A percentile compares a stretch with the other conserved stretches of the same genome.
Conservation (phyloP, 2,797 vertebrate species). For the Jordanella pulchra region DNA sequence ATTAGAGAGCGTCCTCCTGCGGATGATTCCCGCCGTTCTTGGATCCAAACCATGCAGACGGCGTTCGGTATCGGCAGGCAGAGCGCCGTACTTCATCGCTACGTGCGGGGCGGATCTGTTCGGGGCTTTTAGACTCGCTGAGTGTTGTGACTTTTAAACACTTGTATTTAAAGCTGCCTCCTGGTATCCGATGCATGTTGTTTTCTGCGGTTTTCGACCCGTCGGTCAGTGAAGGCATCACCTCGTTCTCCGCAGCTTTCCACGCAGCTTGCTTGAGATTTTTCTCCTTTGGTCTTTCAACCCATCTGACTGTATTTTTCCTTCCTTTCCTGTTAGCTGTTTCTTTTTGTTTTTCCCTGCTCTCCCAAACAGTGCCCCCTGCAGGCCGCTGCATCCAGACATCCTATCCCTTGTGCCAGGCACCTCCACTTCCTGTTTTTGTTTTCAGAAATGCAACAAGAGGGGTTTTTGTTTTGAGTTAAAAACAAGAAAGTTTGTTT, state of each 20-base stretch:
- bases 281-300: slow-evolving; percentile 2
- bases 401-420: slow-evolving; percentile 81
- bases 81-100: slow-evolving; percentile 34
- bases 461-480: slow-evolving; percentile 47
- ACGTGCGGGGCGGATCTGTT: neutral
- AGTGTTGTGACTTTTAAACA: slow-evolving; percentile 39
- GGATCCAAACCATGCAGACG: too few relatives aligned
- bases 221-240: slow-evolving; percentile 10
- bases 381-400: slow-evolving; percentile 51
- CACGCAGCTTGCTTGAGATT: slow-evolving; percentile 25
- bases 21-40: too few relatives aligned
- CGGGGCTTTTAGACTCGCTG: slow-evolving; percentile 21
- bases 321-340: slow-evolving; percentile 33
- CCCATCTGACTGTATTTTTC: slow-evolving; percentile 26
- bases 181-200: neutral
- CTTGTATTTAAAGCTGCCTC: slow-evolving; percentile 26
- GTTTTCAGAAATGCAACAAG: slow-evolving; percentile 58
- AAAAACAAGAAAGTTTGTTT: slow-evolving; percentile 72
- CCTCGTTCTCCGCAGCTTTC: slow-evolving; percentile 15
- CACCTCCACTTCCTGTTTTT: slow-evolving; percentile 45
- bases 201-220: neutral
- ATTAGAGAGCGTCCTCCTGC: too few relatives aligned
- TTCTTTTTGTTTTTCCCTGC: slow-evolving; percentile 31
- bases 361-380: slow-evolving; percentile 17
- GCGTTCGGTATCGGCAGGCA: slow-evolving; percentile 18